These are phyloP conservation scores for Caenorhabditis tropicalis DNA, from an alignment of 1,140 invertebrate genomes.

Conservation along the genomic window DNA sequence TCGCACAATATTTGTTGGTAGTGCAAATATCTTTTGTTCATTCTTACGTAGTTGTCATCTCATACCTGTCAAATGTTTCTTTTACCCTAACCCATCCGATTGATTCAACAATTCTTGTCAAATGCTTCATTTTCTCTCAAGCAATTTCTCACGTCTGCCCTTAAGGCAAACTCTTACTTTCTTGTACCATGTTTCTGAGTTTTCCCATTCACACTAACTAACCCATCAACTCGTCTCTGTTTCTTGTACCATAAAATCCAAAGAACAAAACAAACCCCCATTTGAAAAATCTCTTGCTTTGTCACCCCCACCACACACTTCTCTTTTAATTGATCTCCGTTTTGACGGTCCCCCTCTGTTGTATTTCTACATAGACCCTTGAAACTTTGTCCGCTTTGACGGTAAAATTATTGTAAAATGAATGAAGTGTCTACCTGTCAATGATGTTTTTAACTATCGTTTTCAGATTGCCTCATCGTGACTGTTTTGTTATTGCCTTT, in stretches of 20 bases:
- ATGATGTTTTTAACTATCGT: too few relatives aligned
- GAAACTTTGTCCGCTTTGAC: neutral
- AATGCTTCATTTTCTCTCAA: too few relatives aligned
- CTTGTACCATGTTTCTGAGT: neutral
- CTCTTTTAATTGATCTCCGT: neutral
- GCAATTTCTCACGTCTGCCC: too few relatives aligned
- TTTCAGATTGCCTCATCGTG: too few relatives aligned
- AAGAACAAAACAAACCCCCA: neutral
- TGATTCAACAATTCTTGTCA: too few relatives aligned
- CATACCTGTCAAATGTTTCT: neutral
- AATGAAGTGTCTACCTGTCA: too few relatives aligned
- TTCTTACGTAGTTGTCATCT: conserved; percentile 11
- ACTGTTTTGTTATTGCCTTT: too few relatives aligned
- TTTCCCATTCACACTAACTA: too few relatives aligned
- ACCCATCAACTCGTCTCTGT: too few relatives aligned
- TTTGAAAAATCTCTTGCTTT: neutral
- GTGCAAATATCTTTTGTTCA: neutral
- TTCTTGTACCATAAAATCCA: neutral
- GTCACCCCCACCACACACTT: neutral
- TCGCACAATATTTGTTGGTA: neutral
- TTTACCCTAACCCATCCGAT: too few relatives aligned
- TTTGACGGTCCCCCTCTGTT: neutral
- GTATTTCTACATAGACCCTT: neutral
- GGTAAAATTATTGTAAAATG: neutral
- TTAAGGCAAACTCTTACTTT: too few relatives aligned